Evolutionary conservation across 2,113 vertebrate genomes (phyloP).

Genomic region (Forbesichthys papilliferus): DNA sequence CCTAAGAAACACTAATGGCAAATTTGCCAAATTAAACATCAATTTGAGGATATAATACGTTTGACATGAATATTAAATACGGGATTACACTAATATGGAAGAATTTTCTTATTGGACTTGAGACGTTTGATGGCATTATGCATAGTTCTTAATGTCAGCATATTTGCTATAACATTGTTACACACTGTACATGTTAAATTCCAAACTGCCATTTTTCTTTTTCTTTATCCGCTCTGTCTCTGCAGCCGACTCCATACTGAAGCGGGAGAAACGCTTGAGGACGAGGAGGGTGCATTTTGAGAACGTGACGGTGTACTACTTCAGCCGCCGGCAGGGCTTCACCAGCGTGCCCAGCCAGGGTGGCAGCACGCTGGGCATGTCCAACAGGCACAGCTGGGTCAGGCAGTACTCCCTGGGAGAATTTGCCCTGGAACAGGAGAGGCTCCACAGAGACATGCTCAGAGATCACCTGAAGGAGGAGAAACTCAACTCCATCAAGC

Average conservation of each 20-base stretch:
- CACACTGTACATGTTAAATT: slow-evolving; percentile 5
- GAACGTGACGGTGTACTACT: slow-evolving; percentile 98
- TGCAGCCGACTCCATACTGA: slow-evolving; percentile 92
- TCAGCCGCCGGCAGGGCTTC: slow-evolving; percentile 94
- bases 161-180: slow-evolving; percentile 16
- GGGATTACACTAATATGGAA: slow-evolving; percentile 15
- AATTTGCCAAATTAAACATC: slow-evolving; percentile 14
- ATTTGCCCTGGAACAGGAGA: slow-evolving; percentile 93
- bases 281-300: slow-evolving; percentile 94
- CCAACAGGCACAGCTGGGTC: slow-evolving; percentile 91
- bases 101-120: not conserved
- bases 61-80: slow-evolving; percentile 3
- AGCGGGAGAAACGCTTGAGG: slow-evolving; percentile 92
- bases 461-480: slow-evolving; percentile 95
- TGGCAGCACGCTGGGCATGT: slow-evolving; percentile 97
- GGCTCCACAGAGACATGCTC: slow-evolving; percentile 93
- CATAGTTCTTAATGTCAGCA: not conserved
- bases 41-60: slow-evolving; percentile 18
- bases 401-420: slow-evolving; percentile 94
- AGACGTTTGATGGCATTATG: not conserved
- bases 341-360: slow-evolving; percentile 98
- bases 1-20: not conserved
- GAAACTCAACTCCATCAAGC: slow-evolving; percentile 92
- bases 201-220: not conserved
- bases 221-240: slow-evolving; percentile 38